Evolutionary conservation across 2,113 vertebrate genomes (phyloP).

Genomic region (Pteropus alecto): DNA sequence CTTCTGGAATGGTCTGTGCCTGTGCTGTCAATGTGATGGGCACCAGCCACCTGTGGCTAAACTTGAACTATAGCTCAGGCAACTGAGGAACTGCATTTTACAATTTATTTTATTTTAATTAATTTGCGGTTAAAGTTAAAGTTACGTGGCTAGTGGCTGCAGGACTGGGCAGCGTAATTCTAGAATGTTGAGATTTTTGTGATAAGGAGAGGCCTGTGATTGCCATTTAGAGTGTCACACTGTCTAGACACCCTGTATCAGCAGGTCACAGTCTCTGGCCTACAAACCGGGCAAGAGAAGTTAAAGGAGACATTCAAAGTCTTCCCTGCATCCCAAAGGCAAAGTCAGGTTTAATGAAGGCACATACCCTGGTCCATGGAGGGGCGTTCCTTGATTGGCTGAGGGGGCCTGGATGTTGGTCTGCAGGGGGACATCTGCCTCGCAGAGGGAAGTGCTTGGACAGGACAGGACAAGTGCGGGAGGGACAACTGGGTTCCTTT

Average conservation of each 20-base stretch:
- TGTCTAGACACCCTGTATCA: not conserved
- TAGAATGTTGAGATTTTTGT: not conserved
- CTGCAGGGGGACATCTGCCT: rapidly evolving
- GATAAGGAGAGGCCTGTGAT: not conserved
- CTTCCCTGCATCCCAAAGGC: not conserved
- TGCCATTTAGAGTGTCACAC: not conserved
- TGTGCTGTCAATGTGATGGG: no score
- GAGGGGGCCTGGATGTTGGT: not conserved
- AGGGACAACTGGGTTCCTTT: not conserved
- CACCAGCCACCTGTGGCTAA: not conserved
- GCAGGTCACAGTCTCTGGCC: not conserved
- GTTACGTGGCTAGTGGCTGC: not conserved
- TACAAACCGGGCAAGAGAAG: not conserved
- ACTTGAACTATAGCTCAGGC: not conserved
- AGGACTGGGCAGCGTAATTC: rapidly evolving
- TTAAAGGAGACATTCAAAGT: not conserved
- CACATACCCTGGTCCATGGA: no score
- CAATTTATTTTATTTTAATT: not conserved
- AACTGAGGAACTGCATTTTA: not conserved
- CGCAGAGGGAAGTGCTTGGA: not conserved
- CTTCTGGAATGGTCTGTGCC: not conserved
- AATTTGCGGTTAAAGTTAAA: not conserved
- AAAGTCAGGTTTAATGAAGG: not conserved
- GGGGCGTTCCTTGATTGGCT: not conserved
- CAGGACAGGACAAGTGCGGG: no score